Evolutionary conservation across 2,113 vertebrate species (phyloP), one percentile per base, ranked within the genome.

Genomic region (Phylloscopus trochilus): DNA sequence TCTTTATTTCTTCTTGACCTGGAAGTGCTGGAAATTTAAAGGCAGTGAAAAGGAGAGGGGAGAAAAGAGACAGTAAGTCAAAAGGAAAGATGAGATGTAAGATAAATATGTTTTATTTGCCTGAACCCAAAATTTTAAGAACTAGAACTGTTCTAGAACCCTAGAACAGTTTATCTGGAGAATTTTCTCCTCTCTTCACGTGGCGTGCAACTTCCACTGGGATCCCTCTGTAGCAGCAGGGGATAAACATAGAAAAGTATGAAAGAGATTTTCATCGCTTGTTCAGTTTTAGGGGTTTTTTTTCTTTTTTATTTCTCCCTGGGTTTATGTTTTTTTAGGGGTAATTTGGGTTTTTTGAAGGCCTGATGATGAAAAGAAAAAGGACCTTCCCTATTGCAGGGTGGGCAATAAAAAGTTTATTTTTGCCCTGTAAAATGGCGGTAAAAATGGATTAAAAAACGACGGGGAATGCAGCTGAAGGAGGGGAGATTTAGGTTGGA

Each of bases 221-320:
- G n/a, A n/a, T 53, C n/a, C 37, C 9, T 43, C 67, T 15, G 28
- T 2, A 64, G 53, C 53, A 60, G 37, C 37, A 49, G 37, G 49
- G 14, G 19, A 35, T 12, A 43, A 56, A 56, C 20, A 26, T 8
- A 35, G 33, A 63, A 59, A 63, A 63, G 1, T 6, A 13, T 20
- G 10, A 58, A 55, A 46, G 22, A 31, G 1, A 31, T 44, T 74
- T 56, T 37, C 2, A 20, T 7, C 0, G 0, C 9, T 26, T 52
- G 8, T 26, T 70, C 9, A 22, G 24, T 8, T 85, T 53, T 20
- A n/a, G 13, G 13, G 2, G 24, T 39, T 33, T 81, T 67, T 17
- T 4, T 41, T 41, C 41, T 13, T 0, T 49, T 35, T 26, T n/a
- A 1, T 30, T 84, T 70, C 37, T 21, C 9, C 23, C 24, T 16